Percentiles rank a stretch among this genome's conserved stretches.
phyloP scores from a whole-genome alignment of 2,888 invertebrate species.

The Diaphora mendica region DNA sequence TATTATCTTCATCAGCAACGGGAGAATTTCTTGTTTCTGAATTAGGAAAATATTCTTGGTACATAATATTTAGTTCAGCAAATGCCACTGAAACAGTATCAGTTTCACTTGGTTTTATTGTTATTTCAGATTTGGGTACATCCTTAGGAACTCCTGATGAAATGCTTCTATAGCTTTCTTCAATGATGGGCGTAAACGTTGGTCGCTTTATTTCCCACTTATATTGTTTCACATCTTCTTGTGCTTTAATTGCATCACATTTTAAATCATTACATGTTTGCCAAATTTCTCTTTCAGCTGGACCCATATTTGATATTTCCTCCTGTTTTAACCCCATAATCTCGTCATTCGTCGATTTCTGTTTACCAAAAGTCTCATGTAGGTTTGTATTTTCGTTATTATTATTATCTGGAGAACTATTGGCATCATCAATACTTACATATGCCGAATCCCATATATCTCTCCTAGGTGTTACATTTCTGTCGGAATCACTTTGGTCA shows the following conservation, averaged over 20 bases:
- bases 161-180: conserved; percentile 76
- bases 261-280: conserved; percentile 70
- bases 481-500: conserved; percentile 53
- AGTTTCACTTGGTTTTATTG: conserved; percentile 58
- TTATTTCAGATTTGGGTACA: conserved; percentile 46
- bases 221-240: conserved; percentile 62
- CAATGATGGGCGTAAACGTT: conserved; percentile 78
- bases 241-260: conserved; percentile 49
- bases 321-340: conserved; percentile 54
- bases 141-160: conserved; percentile 68
- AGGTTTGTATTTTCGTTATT: conserved; percentile 68
- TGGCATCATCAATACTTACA: conserved; percentile 84
- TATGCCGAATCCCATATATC: conserved; percentile 85
- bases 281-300: conserved; percentile 82
- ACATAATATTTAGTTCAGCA: conserved; percentile 79
- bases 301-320: conserved; percentile 75
- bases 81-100: conserved; percentile 79
- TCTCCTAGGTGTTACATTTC: conserved; percentile 70
- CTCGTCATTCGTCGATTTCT: conserved; percentile 58
- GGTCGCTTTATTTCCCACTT: conserved; percentile 70
- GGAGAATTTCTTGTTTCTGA: conserved; percentile 63
- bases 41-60: conserved; percentile 72
- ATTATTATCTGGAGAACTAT: conserved; percentile 77
- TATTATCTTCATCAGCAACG: conserved; percentile 54
- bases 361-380: conserved; percentile 63